Evolutionary conservation across 2,888 invertebrate species (phyloP), one percentile per base, ranked within the genome.

Genomic region (Melieria omissa): DNA sequence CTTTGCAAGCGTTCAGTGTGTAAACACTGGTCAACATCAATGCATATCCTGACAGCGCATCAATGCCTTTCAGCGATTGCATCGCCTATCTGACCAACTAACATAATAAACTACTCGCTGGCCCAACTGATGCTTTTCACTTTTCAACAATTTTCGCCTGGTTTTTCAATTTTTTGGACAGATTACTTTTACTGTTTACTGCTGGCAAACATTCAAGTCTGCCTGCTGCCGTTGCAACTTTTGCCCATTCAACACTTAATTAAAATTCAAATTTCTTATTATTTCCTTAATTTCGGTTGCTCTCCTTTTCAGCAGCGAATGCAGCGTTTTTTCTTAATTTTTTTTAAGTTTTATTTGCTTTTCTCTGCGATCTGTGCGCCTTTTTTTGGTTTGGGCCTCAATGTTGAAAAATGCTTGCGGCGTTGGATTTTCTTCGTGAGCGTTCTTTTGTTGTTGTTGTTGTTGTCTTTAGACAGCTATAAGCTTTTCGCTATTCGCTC

Each of bases 241-340:
- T 4, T 67, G 44, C 45, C 67, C 61, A 69, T 69, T 63, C 69
- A 63, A 54, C 63, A 69, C 69, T 63, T 69, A 61, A 69, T 69
- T 69, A 62, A 45, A 61, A 69, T 69, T 52, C 63, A 69, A 69
- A 62, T 69, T 69, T 69, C 69, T 47, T 47, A 55, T 55, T 42
- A 14, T 67, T 66, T 58, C 42, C 47, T 52, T 61, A 47, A 12
- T 54, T 64, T 64, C 44, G 10, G 16, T 54, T 65, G 12, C 54
- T 60, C 46, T 47, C 29, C 42, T 42, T 8, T 67, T 67, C 58
- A 29, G 29, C 29, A 29, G 41, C 16, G 4, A 55, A 42, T 42
- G 2, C 14, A 10, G 3, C 16, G 42, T 55, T 64, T 52, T 49
- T 14, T 29, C 5, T 47, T 46, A 52, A 52, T 52, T 3, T 29